Percentiles rank a stretch among this genome's conserved stretches.
Evolutionary conservation across 2,113 vertebrate genomes (phyloP).

Genomic region (Corydoras sp.): DNA sequence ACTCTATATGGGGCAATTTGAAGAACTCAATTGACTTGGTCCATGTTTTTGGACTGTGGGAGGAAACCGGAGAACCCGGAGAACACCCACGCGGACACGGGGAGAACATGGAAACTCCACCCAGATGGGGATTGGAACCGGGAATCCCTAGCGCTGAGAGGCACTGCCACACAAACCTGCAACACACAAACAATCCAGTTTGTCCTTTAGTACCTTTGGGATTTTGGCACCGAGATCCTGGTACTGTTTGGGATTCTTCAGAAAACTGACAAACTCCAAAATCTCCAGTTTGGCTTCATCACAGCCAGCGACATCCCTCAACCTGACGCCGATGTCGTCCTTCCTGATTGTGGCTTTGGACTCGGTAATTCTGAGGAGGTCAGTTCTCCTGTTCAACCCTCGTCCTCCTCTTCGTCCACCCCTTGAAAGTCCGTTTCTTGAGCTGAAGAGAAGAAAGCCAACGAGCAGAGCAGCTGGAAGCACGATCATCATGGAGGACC

Average conservation of each 20-base stretch:
- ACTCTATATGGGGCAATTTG: too few species aligned
- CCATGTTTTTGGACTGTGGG: too few species aligned
- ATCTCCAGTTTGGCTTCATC: conserved; percentile 66
- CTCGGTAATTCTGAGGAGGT: conserved; percentile 61
- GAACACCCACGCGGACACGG: too few species aligned
- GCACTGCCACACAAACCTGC: too few species aligned
- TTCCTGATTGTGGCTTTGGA: conserved; percentile 60
- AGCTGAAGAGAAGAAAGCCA: conserved; percentile 54
- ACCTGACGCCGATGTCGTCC: conserved; percentile 46
- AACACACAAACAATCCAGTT: too few species aligned
- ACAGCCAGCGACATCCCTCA: conserved; percentile 60
- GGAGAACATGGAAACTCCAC: too few species aligned
- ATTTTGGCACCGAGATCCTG: conserved; percentile 63
- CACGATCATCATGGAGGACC: conserved; percentile 56
- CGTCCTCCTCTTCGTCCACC: conserved; percentile 37
- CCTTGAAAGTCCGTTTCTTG: conserved; percentile 50
- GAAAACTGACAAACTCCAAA: conserved; percentile 64
- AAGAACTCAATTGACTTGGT: too few species aligned
- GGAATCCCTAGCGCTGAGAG: too few species aligned
- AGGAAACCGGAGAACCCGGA: too few species aligned
- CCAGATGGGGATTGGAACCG: too few species aligned
- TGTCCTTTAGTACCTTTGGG: conserved; percentile 52
- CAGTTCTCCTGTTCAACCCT: conserved; percentile 15
- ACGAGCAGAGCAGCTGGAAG: conserved; percentile 54
- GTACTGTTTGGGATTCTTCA: conserved; percentile 64